Base-by-base conservation (phyloP, 2,113 vertebrate species). In the Rhinichthys klamathensis region DNA sequence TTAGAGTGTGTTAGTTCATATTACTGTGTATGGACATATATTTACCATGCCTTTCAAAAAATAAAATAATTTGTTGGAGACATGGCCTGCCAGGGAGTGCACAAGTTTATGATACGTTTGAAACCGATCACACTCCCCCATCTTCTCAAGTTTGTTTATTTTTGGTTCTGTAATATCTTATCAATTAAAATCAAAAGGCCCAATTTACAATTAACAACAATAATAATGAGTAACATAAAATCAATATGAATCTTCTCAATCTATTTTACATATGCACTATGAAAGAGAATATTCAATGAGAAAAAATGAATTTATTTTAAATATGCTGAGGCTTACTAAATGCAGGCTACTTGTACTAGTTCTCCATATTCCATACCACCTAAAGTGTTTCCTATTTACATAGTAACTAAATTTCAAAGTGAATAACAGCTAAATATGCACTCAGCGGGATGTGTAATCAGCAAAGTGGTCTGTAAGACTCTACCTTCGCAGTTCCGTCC, bases 371-470 rank as follows among this genome's bases (percentile, higher is more conserved):
- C 27, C 74, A 10, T 6, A 21, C 44, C 8, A 3, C 51, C 51
- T n/a, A 63, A 80, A 80, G 35, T 25, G 23, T 56, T 49, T 51
- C 12, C 4, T 56, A 60, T 84, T 76, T 25, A 25, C 38, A 83
- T 44, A 74, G 54, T 58, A 83, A 60, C 46, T 74, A 49, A 56
- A 6, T 84, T 32, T 46, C 13, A 38, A 44, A 49, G 75, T 77
- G 60, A 25, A 25, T 23, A 60, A 83, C 58, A n/a, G 38, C 46
- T 18, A 54, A 73, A 70, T 23, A 78, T 56, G 46, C 74, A 84
- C 30, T 74, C 49, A 74, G 73, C 10, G 51, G 81, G 63, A 88
- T 84, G 51, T 81, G 54, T 74, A 82, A 80, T 75, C 79, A 87
- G 54, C 23, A 30, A 35, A 82, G 63, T 84, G 85, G 38, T 58